A percentile compares a stretch with the other conserved stretches of the same genome.
Evolutionary conservation across 2,113 vertebrate genomes (phyloP).

Genomic region (Phrynosoma platyrhinos): DNA sequence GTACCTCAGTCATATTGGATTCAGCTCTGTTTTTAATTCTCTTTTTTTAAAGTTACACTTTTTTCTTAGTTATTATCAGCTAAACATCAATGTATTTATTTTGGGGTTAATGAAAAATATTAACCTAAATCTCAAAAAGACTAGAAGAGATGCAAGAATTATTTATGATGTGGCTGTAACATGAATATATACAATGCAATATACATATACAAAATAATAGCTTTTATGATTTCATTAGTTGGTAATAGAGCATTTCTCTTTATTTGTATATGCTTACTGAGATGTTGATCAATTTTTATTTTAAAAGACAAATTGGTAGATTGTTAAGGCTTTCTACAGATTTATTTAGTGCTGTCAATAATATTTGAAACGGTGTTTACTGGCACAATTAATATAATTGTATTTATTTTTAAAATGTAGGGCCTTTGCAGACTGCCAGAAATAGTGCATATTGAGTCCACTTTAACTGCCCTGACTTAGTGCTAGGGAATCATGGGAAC

Average conservation of each 20-base stretch:
- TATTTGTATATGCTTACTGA: neutral
- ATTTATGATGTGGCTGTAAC: constrained; percentile 4
- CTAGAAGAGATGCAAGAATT: neutral
- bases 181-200: neutral
- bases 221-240: neutral
- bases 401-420: neutral
- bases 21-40: neutral
- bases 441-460: neutral
- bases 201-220: neutral
- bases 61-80: neutral
- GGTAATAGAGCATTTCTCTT: neutral
- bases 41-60: neutral
- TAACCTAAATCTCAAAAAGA: too few species aligned
- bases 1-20: too few species aligned
- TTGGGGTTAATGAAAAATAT: neutral
- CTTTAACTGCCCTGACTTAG: too few species aligned
- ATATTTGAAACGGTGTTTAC: neutral
- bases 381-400: neutral
- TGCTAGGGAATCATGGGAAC: too few species aligned
- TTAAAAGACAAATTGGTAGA: neutral
- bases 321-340: neutral
- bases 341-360: neutral
- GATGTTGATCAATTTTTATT: neutral
- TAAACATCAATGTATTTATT: neutral
- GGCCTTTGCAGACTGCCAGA: too few species aligned